These are phyloP conservation scores for Malaclemys terrapin DNA, from an alignment of 2,113 vertebrate genomes.

Conservation along the genomic window DNA sequence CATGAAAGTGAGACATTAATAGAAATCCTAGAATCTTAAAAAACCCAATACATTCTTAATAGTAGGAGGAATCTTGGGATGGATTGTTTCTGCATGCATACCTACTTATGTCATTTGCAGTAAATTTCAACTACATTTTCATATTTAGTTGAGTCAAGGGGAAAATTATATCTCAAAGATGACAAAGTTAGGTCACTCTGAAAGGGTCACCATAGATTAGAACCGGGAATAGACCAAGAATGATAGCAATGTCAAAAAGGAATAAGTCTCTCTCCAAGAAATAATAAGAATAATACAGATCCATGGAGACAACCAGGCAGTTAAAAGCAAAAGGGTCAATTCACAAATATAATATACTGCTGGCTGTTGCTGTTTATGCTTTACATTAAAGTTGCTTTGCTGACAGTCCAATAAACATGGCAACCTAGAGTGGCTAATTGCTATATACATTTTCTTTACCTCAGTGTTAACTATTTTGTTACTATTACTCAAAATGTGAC, in stretches of 20 bases:
- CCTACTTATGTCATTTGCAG: conserved; percentile 11
- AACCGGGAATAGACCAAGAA: conserved; percentile 11
- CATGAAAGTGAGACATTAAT: conserved; percentile 19
- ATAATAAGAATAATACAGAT: neutral
- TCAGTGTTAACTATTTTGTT: neutral
- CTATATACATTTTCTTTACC: neutral
- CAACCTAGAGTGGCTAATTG: neutral
- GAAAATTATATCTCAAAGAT: conserved; percentile 25
- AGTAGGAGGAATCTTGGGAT: neutral
- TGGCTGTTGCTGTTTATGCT: neutral
- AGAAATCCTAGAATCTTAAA: conserved; percentile 22
- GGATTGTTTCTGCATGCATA: conserved; percentile 22
- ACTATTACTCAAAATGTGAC: neutral
- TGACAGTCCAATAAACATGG: neutral
- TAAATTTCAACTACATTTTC: conserved; percentile 56
- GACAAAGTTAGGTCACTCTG: neutral
- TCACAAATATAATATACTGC: neutral
- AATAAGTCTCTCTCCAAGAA: neutral
- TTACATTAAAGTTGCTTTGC: neutral
- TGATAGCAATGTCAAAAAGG: neutral
- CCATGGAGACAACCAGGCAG: neutral
- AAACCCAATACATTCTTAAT: neutral
- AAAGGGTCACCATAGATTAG: conserved; percentile 1
- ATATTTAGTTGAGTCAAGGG: conserved; percentile 23
- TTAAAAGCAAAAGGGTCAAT: neutral